Evolutionary conservation across 2,888 invertebrate species (phyloP).

Genomic region (Drosophila merina): DNA sequence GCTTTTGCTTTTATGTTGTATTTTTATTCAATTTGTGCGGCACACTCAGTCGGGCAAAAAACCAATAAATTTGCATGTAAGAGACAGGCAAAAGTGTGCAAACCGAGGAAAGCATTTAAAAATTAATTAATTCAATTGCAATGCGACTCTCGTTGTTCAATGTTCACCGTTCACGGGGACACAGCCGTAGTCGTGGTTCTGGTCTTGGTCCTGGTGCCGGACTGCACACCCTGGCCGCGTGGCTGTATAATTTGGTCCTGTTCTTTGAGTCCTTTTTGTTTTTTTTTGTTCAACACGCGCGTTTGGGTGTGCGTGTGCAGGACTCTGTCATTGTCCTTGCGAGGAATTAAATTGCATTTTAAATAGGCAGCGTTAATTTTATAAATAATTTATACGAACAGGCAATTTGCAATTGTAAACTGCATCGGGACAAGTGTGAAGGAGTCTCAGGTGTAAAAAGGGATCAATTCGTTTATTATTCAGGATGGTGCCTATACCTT

Average conservation of each 20-base stretch:
- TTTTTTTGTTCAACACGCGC: background rate
- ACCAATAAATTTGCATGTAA: slow-evolving; percentile 67
- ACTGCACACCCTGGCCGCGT: slow-evolving; percentile 6
- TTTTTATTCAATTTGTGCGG: slow-evolving; percentile 52
- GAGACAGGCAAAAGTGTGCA: slow-evolving; percentile 45
- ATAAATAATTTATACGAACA: slow-evolving; percentile 41
- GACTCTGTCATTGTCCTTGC: slow-evolving; percentile 46
- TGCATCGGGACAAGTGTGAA: slow-evolving; percentile 24
- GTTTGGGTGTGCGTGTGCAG: slow-evolving; percentile 12
- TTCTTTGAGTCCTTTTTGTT: slow-evolving; percentile 34
- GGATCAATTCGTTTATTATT: slow-evolving; percentile 3
- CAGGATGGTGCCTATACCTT: background rate
- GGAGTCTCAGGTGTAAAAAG: background rate
- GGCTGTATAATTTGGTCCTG: slow-evolving; percentile 50
- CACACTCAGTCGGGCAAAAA: slow-evolving; percentile 33
- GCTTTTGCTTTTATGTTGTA: slow-evolving; percentile 40
- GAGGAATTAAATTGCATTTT: slow-evolving; percentile 48
- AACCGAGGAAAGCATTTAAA: slow-evolving; percentile 57
- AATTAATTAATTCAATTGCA: slow-evolving; percentile 73
- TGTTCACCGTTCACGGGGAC: slow-evolving; percentile 10
- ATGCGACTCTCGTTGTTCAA: slow-evolving; percentile 43
- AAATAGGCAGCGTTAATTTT: slow-evolving; percentile 46
- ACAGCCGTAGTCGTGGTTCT: too few relatives aligned
- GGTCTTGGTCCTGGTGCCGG: too few relatives aligned
- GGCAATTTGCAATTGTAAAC: slow-evolving; percentile 33